phyloP scores from a whole-genome alignment of 2,888 invertebrate species.

The Drosophila macrospina region DNA sequence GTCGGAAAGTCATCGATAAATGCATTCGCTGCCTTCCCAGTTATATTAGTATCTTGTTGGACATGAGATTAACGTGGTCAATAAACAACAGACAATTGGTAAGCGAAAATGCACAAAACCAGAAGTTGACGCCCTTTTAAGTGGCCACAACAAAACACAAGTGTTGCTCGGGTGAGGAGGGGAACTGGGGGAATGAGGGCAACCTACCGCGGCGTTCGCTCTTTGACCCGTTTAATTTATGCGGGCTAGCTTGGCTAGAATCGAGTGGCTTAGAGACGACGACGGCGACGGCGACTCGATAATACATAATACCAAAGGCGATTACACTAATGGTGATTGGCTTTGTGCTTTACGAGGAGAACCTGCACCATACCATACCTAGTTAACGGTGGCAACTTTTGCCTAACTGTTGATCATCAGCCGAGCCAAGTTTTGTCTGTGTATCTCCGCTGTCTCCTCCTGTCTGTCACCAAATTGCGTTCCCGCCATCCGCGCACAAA shows the following conservation, averaged over 20 bases:
- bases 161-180: not conserved
- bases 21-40: not conserved
- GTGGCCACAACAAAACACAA: constrained; percentile 34
- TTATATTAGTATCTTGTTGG: not conserved
- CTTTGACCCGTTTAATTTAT: constrained; percentile 75
- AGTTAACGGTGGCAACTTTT: constrained; percentile 69
- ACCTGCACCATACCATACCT: constrained; percentile 26
- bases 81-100: constrained; percentile 56
- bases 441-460: constrained; percentile 3
- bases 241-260: constrained; percentile 40
- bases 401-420: constrained; percentile 79
- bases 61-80: constrained; percentile 61
- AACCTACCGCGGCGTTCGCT: constrained; percentile 48
- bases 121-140: constrained; percentile 64
- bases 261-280: constrained; percentile 13
- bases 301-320: constrained; percentile 77
- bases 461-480: constrained; percentile 46
- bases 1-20: not conserved
- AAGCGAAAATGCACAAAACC: constrained; percentile 36
- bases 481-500: constrained; percentile 18
- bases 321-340: constrained; percentile 81
- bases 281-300: constrained; percentile 52
- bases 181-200: not conserved
- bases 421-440: constrained; percentile 58
- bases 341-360: constrained; percentile 69